Evolutionary conservation across 2,797 vertebrate genomes (phyloP).

Genomic region (Melanotaenia nigrans): DNA sequence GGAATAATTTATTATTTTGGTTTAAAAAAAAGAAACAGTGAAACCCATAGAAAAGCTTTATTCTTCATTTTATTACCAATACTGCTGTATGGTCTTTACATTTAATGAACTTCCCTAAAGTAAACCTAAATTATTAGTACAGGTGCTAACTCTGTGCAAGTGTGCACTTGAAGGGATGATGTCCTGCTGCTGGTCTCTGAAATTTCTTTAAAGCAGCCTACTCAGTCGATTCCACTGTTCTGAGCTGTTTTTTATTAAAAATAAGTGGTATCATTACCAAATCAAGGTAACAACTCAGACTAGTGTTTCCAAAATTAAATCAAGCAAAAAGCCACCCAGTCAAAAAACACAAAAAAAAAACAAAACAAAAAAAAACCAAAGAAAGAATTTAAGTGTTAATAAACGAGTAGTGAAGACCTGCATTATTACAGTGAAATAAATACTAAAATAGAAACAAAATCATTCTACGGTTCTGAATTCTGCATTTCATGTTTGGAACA

Average conservation of each 20-base stretch:
- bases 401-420: background rate
- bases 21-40: background rate
- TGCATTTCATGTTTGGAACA: conserved; percentile 9
- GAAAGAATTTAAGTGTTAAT: background rate
- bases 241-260: conserved; percentile 11
- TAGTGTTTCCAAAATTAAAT: background rate
- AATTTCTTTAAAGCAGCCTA: conserved; percentile 17
- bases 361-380: background rate
- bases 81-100: conserved; percentile 8
- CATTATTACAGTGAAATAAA: background rate
- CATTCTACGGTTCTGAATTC: background rate
- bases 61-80: conserved; percentile 8
- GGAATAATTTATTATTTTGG: background rate
- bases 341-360: background rate
- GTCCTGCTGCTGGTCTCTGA: conserved; percentile 17
- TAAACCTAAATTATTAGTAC: conserved; percentile 49
- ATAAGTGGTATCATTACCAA: conserved; percentile 2
- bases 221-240: conserved; percentile 10
- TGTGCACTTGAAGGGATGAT: conserved; percentile 44
- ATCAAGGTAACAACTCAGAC: conserved; percentile 10
- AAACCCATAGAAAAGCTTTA: background rate
- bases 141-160: conserved; percentile 32
- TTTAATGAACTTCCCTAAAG: conserved; percentile 4
- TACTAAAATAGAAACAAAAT: conserved; percentile 6
- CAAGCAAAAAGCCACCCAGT: background rate